Conservation (phyloP, 2,888 invertebrate species). For the Sinhomidia bicolor region DNA sequence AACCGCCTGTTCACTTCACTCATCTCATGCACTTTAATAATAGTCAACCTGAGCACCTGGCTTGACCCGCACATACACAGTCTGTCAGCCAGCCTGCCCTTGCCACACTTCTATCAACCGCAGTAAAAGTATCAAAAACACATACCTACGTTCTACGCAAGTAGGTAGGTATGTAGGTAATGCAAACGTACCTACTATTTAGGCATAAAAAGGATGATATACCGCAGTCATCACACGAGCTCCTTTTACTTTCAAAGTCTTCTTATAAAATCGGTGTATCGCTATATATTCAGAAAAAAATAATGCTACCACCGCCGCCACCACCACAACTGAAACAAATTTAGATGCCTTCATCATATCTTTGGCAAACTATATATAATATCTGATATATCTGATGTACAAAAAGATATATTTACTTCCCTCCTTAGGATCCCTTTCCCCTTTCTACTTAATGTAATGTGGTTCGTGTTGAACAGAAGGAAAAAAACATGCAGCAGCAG, state of each 20-base stretch:
- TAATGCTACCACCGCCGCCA: background rate
- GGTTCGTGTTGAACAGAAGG: conserved; percentile 32
- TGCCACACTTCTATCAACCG: conserved; percentile 69
- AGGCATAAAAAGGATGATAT: background rate
- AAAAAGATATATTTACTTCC: conserved; percentile 42
- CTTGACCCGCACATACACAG: conserved; percentile 72
- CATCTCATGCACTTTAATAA: conserved; percentile 51
- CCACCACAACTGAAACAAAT: background rate
- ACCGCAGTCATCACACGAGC: background rate
- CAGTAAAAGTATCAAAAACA: background rate
- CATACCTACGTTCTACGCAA: background rate
- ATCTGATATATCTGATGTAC: too few relatives aligned
- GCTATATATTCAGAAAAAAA: background rate
- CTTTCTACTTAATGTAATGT: conserved; percentile 46
- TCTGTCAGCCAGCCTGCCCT: conserved; percentile 68
- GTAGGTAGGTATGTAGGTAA: background rate
- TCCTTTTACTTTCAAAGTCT: conserved; percentile 72
- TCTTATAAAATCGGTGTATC: background rate
- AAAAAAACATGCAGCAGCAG: conserved; percentile 67
- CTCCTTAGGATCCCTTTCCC: conserved; percentile 58
- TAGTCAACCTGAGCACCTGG: conserved; percentile 75
- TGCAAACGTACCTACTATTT: background rate
- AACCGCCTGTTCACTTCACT: conserved; percentile 63
- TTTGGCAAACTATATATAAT: too few relatives aligned
- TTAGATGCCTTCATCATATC: background rate